Evolutionary conservation across 2,888 invertebrate genomes (phyloP), one percentile per base, ranked within the genome.

Genomic region (Acronicta psi): DNA sequence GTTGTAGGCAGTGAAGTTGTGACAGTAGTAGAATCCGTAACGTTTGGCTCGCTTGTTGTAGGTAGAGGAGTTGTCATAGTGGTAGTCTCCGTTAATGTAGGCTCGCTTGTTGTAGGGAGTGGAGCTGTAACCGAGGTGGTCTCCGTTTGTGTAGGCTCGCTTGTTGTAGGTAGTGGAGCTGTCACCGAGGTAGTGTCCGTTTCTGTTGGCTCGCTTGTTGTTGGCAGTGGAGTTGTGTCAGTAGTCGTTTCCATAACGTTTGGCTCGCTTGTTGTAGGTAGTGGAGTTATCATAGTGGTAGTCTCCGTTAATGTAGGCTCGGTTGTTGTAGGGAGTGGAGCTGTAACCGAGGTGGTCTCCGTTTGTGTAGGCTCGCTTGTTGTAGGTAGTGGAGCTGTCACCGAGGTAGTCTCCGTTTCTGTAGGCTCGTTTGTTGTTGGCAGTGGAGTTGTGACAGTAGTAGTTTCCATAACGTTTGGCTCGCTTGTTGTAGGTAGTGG

Each of bases 121-220:
- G 46, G 34, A 13, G 41, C 6, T 11, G 46, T 45, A 0, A 54
- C 46, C 1, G 45, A 34, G 7, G 16, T 20, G 10, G 54, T 14
- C 11, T 40, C 45, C 3, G 51, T 52, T 34, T 29, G 0, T 2
- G 29, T 7, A 0, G 34, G 20, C 20, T 37, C 41, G 25, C 38
- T 47, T 10, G 37, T 41, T 25, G 59, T 44, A 1, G 56, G 52
- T 2, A 59, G 43, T 23, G 52, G 52, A 16, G 49, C 25, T 4
- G 63, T 63, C 2, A 56, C 44, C 13, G 54, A 52, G 41, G 51
- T 20, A 13, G 37, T 37, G 11, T 47, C 37, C 9, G 40, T 29
- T 5, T 29, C 18, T 1, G 40, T 11, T 16, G 23, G 13, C 1
- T 47, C 37, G 3, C n/a, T 38, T 11, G 11, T 13, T 2, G 23